Conservation (phyloP, 2,888 invertebrate genomes). For the Drosophila formosana region DNA sequence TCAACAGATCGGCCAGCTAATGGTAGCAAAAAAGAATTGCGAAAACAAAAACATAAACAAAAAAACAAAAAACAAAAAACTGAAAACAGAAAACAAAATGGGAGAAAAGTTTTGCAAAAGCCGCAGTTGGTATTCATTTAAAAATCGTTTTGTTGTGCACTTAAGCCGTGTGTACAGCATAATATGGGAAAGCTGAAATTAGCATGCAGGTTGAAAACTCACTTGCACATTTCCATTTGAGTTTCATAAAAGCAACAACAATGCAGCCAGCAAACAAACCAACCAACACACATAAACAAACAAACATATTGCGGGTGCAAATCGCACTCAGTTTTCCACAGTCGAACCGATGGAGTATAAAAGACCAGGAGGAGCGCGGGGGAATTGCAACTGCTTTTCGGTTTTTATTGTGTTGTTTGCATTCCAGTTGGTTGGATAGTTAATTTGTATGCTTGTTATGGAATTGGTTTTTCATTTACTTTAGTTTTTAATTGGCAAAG, state of each 20-base stretch:
- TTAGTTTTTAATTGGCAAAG: slow-evolving; percentile 60
- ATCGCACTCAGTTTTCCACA: slow-evolving; percentile 47
- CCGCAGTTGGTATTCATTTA: slow-evolving; percentile 36
- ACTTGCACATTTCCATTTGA: slow-evolving; percentile 33
- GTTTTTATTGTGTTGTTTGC: slow-evolving; percentile 28
- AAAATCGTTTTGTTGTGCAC: slow-evolving; percentile 53
- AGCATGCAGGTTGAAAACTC: slow-evolving; percentile 53
- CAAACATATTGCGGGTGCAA: slow-evolving; percentile 56
- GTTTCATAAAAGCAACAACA: slow-evolving; percentile 28
- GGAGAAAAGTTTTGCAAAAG: slow-evolving; percentile 23
- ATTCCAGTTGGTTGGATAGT: slow-evolving; percentile 44
- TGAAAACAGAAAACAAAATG: not conserved
- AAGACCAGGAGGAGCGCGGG: not conserved
- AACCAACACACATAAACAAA: slow-evolving; percentile 26
- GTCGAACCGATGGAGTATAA: not conserved
- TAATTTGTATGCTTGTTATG: slow-evolving; percentile 58
- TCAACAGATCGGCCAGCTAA: slow-evolving; percentile 17
- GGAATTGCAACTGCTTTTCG: slow-evolving; percentile 24
- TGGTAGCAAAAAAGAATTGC: slow-evolving; percentile 1
- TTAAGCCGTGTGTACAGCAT: slow-evolving; percentile 32
- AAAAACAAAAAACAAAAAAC: too few relatives aligned
- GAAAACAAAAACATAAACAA: not conserved
- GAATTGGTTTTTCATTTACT: slow-evolving; percentile 55
- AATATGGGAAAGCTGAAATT: slow-evolving; percentile 47
- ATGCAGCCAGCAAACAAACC: slow-evolving; percentile 11